Conservation (phyloP, 2,797 vertebrate species). For the Podarcis lilfordi region DNA sequence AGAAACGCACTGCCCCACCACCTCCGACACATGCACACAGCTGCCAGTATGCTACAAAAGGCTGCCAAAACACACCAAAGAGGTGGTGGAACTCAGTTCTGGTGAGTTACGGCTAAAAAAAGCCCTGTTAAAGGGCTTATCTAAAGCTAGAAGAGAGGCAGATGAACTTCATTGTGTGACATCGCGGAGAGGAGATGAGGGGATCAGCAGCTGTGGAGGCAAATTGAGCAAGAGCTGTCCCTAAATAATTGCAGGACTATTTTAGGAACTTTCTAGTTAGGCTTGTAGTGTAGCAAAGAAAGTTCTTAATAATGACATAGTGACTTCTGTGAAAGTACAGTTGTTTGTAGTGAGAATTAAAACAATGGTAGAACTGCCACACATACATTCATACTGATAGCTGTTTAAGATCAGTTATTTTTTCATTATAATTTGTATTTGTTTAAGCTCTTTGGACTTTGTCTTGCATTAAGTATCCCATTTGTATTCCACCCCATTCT, state of each 20-base stretch:
- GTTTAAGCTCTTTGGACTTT: slow-evolving; percentile 27
- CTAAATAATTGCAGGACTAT: slow-evolving; percentile 6
- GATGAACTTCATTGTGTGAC: not conserved
- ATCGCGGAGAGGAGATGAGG: not conserved
- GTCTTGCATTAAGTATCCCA: slow-evolving; percentile 41
- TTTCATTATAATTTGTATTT: slow-evolving; percentile 42
- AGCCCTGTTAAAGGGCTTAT: not conserved
- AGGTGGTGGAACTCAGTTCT: no score
- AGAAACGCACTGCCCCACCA: no score
- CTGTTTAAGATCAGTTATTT: slow-evolving; percentile 26
- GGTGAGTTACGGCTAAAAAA: no score
- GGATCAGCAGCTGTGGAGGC: not conserved
- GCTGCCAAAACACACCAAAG: no score
- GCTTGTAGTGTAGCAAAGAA: not conserved
- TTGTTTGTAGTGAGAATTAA: slow-evolving; percentile 18
- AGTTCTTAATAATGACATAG: slow-evolving; percentile 10
- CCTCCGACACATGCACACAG: no score
- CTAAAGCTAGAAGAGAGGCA: not conserved
- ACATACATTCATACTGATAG: slow-evolving; percentile 24
- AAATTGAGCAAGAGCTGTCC: not conserved
- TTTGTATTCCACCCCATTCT: slow-evolving; percentile 40
- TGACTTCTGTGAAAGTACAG: not conserved
- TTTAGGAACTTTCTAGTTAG: not conserved
- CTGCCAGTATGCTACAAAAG: no score
- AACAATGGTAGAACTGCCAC: not conserved